Conservation (phyloP, 1,140 invertebrate genomes). For the Drosophila nasuta region DNA sequence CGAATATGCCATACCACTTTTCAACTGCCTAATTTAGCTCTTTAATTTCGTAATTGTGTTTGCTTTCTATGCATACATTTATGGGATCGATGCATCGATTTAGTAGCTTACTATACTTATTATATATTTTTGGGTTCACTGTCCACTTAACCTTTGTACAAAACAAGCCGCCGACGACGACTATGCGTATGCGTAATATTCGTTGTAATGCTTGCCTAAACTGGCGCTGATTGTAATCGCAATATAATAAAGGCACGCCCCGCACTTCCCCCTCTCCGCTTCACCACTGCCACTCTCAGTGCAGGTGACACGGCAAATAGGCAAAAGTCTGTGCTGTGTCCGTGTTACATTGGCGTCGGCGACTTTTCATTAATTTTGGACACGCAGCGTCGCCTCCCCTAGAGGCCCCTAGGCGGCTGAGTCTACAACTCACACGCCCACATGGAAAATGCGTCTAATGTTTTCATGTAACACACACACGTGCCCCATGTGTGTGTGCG, state of each 20-base stretch:
- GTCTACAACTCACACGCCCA: conserved; percentile 30
- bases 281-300: not conserved
- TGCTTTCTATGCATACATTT: conserved; percentile 7
- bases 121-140: conserved; percentile 2
- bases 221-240: conserved; percentile 71
- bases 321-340: conserved; percentile 46
- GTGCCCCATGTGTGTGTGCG: conserved; percentile 13
- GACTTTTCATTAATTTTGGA: conserved; percentile 81
- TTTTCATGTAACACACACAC: conserved; percentile 58
- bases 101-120: not conserved
- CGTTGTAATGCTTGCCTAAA: conserved; percentile 58
- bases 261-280: not conserved
- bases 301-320: conserved; percentile 63
- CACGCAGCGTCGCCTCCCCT: conserved; percentile 60
- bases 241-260: conserved; percentile 51
- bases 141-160: conserved; percentile 26
- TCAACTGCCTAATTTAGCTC: not conserved
- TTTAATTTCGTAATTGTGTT: conserved; percentile 26
- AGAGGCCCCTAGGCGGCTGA: conserved; percentile 39
- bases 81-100: conserved; percentile 41
- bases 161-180: not conserved
- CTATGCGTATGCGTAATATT: conserved; percentile 63
- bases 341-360: conserved; percentile 42
- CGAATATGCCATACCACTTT: not conserved
- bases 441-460: conserved; percentile 31